Base-by-base conservation (phyloP, 92 coral and sea anemone species). In the Siderastrea radians region DNA sequence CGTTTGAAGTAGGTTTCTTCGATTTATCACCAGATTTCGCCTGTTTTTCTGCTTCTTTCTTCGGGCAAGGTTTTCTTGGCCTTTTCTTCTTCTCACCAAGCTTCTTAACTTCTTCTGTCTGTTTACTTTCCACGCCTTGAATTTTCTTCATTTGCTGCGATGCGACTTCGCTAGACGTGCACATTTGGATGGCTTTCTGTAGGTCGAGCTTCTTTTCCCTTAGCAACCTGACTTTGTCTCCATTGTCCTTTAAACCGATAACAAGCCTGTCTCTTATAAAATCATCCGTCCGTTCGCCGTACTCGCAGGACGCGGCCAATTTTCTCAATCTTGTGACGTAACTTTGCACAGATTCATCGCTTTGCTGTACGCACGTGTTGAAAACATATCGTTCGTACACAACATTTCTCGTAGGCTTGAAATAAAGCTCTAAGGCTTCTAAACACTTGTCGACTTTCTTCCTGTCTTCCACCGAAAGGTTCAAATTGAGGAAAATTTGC, bases 331-430 rank as follows among this genome's bases (percentile, higher is more conserved):
- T 38, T 61, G 89, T 93, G 17, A 82, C 17, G 70, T 65, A 93
- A n/a, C 75, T 83, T 59, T 90, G 82, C 4, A 91, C 75, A 12
- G 78, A 81, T 71, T 93, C 91, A 58, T 75, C 84, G 12, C 74
- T 83, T 49, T 68, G 68, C 89, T 91, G 92, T 53, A 75, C 52
- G 12, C 93, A 76, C 38, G 91, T 80, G 48, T 91, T 88, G 14
- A 88, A 94, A 58, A 88, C 83, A 51, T 72, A 71, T 49, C 79
- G 8, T 67, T 80, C 84, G 43, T 80, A 83, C 16, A 72, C 87
- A 15, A 83, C 87, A 71, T 94, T 94, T 86, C 90, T 77, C 64
- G 68, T 79, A 5, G 91, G 91, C 77, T 87, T 78, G 60, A 91
- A 91, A 75, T 91, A 88, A 7, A 43, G 70, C 16, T 89, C 49